phyloP scores from a whole-genome alignment of 1,140 invertebrate species.

The Lucilia cuprina region DNA sequence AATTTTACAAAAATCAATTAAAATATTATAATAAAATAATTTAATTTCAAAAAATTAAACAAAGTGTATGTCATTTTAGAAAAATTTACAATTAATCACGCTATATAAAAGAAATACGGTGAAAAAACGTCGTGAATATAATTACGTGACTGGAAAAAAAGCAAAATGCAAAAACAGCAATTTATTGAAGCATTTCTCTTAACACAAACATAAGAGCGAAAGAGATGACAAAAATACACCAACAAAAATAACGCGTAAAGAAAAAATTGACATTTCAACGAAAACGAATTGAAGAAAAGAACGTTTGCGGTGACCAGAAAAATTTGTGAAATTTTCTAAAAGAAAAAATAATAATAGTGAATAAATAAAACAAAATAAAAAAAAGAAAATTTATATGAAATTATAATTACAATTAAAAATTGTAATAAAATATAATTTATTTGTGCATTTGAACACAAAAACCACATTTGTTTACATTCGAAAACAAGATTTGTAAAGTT shows the following conservation, averaged over 20 bases:
- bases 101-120: too few species aligned
- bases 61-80: too few species aligned
- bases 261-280: slow-evolving; percentile 5
- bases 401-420: background rate
- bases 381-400: background rate
- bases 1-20: slow-evolving; percentile 10
- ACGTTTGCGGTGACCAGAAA: slow-evolving; percentile 5
- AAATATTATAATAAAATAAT: slow-evolving; percentile 8
- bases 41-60: background rate
- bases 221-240: slow-evolving; percentile 19
- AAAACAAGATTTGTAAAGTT: slow-evolving; percentile 15
- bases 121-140: background rate
- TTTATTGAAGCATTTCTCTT: background rate
- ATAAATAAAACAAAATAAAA: background rate
- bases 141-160: slow-evolving; percentile 13
- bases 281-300: background rate
- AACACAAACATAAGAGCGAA: slow-evolving; percentile 4
- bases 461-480: background rate
- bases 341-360: slow-evolving; percentile 12
- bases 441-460: too few species aligned
- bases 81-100: too few species aligned
- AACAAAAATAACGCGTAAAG: slow-evolving; percentile 33
- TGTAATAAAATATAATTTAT: too few species aligned
- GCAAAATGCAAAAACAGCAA: background rate
- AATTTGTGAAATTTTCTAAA: slow-evolving; percentile 1